phyloP scores from a whole-genome alignment of 2,797 vertebrate species.

The Momotus momota region DNA sequence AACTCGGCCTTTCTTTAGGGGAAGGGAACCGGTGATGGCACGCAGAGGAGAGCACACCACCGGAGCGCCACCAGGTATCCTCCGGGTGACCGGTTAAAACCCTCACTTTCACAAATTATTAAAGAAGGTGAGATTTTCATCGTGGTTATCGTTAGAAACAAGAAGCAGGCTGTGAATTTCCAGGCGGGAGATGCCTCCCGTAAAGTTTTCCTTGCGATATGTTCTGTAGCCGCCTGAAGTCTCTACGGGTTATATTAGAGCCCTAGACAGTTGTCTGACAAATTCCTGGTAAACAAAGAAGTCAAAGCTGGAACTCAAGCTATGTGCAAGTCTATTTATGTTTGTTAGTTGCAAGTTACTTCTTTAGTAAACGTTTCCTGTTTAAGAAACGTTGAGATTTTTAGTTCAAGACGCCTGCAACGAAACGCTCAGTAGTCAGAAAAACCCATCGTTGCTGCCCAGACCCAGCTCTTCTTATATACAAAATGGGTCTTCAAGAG shows the following conservation, averaged over 20 bases:
- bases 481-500: not conserved
- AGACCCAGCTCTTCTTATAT: not conserved
- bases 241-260: not conserved
- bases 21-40: rapidly evolving
- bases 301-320: slow-evolving; percentile 40
- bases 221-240: not conserved
- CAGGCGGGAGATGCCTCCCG: not conserved
- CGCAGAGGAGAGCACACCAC: rapidly evolving
- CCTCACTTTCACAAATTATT: rapidly evolving
- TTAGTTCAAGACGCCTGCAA: not conserved
- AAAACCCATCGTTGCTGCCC: not conserved
- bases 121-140: rapidly evolving
- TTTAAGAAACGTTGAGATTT: not conserved
- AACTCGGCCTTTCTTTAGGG: not conserved
- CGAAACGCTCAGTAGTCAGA: not conserved
- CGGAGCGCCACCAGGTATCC: not conserved
- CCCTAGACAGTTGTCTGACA: slow-evolving; percentile 25
- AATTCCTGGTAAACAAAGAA: slow-evolving; percentile 49
- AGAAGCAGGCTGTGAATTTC: not conserved
- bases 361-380: not conserved
- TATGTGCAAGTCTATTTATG: slow-evolving; percentile 33
- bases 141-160: rapidly evolving
- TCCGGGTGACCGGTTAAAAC: rapidly evolving
- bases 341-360: not conserved
- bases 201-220: not conserved